These are phyloP conservation scores for Geopemphigus sp. DNA, from an alignment of 1,140 invertebrate genomes.

Conservation along the genomic window DNA sequence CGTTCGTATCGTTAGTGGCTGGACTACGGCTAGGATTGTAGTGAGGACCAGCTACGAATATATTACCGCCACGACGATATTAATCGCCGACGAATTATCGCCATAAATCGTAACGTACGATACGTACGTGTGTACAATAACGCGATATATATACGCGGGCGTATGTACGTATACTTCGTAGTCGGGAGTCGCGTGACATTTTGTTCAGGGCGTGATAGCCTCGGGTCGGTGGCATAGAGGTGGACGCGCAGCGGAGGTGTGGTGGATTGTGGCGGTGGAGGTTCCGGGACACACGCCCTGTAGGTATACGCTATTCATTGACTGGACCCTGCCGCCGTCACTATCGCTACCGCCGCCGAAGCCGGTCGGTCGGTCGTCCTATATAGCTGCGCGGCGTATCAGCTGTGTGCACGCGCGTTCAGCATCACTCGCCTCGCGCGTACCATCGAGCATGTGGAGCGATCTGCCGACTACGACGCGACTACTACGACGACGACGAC, in stretches of 20 bases:
- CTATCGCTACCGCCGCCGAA: neutral
- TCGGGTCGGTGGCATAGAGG: neutral
- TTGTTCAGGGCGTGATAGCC: conserved; percentile 41
- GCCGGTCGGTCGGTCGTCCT: neutral
- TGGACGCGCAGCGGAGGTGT: no score
- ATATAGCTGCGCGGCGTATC: neutral
- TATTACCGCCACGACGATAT: no score
- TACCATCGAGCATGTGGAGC: conserved; percentile 11
- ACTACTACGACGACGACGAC: neutral
- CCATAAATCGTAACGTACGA: no score
- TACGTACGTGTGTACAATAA: no score
- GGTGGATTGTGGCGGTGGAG: conserved; percentile 1
- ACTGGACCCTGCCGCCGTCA: conserved; percentile 34
- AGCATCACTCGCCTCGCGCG: conserved; percentile 16
- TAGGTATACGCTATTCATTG: conserved; percentile 48
- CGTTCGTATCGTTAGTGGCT: no score
- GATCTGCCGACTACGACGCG: conserved; percentile 17
- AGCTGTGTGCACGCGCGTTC: conserved; percentile 35
- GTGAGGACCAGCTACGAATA: no score
- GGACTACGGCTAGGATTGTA: no score
- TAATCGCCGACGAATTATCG: no score
- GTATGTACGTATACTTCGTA: neutral
- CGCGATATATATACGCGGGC: no score
- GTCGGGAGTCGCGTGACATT: neutral
- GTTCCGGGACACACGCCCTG: conserved; percentile 46